Conservation (phyloP, 2,797 vertebrate genomes). For the Brotula barbata region DNA sequence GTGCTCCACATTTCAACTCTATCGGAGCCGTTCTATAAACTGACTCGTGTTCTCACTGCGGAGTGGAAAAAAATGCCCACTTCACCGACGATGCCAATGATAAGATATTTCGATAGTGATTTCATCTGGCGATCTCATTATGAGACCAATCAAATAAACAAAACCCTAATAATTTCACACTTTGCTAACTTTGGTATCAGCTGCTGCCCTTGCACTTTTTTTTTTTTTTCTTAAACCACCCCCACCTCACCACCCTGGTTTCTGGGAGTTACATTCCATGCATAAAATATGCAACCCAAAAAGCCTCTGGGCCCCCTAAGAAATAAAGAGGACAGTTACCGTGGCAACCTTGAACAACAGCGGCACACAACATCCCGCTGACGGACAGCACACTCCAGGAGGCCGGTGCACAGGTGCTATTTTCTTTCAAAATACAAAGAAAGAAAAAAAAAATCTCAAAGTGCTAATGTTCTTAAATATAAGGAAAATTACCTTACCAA, state of each 20-base stretch:
- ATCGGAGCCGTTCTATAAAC: not conserved
- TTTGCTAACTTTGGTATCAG: conserved; percentile 54
- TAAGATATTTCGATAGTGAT: no score
- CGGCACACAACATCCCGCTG: conserved; percentile 69
- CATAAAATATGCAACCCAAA: conserved; percentile 76
- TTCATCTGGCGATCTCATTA: not conserved
- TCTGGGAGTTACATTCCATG: conserved; percentile 74
- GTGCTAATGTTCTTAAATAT: conserved; percentile 45
- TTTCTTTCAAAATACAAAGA: conserved; percentile 70
- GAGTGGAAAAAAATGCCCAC: conserved; percentile 8
- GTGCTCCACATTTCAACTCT: conserved; percentile 15
- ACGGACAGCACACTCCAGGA: conserved; percentile 72
- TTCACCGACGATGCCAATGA: conserved; percentile 6
- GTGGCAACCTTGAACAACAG: conserved; percentile 79
- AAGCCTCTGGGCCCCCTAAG: conserved; percentile 72
- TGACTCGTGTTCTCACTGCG: conserved; percentile 2
- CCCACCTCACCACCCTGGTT: conserved; percentile 48
- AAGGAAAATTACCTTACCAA: conserved; percentile 37
- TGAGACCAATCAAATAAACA: conserved; percentile 5
- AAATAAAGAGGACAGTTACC: conserved; percentile 72
- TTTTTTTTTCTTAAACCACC: not conserved
- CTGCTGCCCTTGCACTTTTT: conserved; percentile 53
- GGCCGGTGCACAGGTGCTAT: conserved; percentile 72
- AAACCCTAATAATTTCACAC: conserved; percentile 3
- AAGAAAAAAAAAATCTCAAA: conserved; percentile 36